A percentile compares a stretch with the other conserved stretches of the same genome.
phyloP scores from a whole-genome alignment of 2,113 vertebrate genomes.

The Hemibagrus wyckioides region DNA sequence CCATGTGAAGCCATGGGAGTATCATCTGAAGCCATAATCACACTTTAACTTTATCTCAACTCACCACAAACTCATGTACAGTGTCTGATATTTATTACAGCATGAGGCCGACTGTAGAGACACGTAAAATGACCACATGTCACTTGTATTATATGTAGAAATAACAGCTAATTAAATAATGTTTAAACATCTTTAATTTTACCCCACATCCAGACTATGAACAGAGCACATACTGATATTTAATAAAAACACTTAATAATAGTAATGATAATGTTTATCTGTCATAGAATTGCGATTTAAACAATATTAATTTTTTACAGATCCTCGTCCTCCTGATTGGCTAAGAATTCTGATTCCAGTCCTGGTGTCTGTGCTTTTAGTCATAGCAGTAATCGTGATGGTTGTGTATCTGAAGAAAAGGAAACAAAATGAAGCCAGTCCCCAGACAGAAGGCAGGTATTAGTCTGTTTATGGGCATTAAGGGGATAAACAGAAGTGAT shows the following conservation, averaged over 20 bases:
- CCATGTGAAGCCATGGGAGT: not conserved
- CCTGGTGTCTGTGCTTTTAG: not conserved
- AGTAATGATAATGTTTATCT: not conserved
- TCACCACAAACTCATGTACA: not conserved
- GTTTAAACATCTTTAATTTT: not conserved
- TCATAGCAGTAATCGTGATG: not conserved
- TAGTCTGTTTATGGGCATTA: not conserved
- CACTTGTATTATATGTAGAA: not conserved
- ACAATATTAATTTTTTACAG: not conserved
- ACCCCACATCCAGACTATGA: not conserved
- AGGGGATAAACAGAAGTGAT: not conserved
- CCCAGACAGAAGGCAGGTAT: slow-evolving; percentile 23
- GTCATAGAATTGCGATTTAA: not conserved
- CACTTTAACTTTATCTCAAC: not conserved
- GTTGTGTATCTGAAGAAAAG: not conserved
- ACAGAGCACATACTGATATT: not conserved
- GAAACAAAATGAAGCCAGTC: not conserved
- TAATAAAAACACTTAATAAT: no score
- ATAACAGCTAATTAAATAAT: not conserved
- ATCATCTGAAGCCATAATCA: not conserved
- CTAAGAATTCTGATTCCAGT: fast-evolving
- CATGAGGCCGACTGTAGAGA: not conserved
- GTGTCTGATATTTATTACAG: not conserved
- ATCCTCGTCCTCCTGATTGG: fast-evolving
- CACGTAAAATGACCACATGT: not conserved